Evolutionary conservation across 2,888 invertebrate species (phyloP).

Genomic region (Apocheima hispidaria): DNA sequence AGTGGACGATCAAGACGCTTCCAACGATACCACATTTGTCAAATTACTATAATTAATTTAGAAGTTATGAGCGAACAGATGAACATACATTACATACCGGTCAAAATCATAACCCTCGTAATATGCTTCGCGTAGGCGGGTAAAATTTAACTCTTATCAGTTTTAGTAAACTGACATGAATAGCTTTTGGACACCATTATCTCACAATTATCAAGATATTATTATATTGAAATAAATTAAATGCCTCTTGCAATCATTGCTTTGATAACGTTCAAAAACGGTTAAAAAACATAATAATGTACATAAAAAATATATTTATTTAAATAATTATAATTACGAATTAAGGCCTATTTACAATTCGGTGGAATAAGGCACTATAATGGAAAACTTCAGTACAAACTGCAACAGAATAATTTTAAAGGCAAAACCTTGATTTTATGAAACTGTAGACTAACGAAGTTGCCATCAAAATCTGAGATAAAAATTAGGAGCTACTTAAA

Average conservation of each 20-base stretch:
- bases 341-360: conserved; percentile 56
- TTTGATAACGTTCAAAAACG: neutral
- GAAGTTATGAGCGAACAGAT: no score
- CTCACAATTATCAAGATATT: neutral
- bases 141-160: neutral
- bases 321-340: no score
- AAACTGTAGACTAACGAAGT: neutral
- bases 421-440: conserved; percentile 1
- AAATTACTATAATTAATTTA: no score
- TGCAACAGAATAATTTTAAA: conserved; percentile 16
- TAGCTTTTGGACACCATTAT: neutral
- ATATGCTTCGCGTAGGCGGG: no score
- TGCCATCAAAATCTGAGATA: conserved; percentile 34
- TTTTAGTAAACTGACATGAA: neutral
- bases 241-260: neutral
- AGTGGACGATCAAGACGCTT: no score
- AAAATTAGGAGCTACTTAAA: conserved; percentile 48
- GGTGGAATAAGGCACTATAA: conserved; percentile 46
- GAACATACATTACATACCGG: no score
- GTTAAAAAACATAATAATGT: conserved; percentile 12
- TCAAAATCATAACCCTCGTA: no score
- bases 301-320: conserved; percentile 33
- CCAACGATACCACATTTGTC: no score
- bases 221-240: neutral
- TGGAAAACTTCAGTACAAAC: conserved; percentile 33